Evolutionary conservation across 64 coral and sea anemone genomes (phyloP), one percentile per base, ranked within the genome.

Genomic region (Cladopsammia gracilis): DNA sequence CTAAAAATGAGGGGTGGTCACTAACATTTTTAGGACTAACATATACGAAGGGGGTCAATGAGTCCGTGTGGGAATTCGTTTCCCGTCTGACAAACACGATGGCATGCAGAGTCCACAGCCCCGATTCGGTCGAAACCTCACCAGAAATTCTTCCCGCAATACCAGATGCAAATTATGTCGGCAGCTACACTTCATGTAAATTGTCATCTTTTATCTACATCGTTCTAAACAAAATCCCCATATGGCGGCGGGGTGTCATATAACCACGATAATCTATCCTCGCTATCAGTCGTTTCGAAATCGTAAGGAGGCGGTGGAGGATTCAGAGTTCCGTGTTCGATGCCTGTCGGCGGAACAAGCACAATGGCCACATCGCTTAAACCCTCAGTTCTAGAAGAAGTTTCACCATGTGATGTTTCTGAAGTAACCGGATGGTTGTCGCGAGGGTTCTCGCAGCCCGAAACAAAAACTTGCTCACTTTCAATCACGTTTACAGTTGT

Each of bases 301-400:
- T 84, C 80, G 45, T 84, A 84, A 6, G 80, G 80, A n/a, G 80
- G 80, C 6, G 75, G 75, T 4, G 80, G 43, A 24, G 80, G 62
- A 14, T 84, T 84, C 4, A 52, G 61, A 84, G 80, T 48, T 14
- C 44, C 22, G 42, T 47, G 80, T 18, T 84, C 18, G 8, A 25
- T 10, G 19, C 43, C 20, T 20, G 8, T 84, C 2, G 80, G 22
- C 5, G 62, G 19, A 50, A 20, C 45, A 68, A 67, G 80, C 42
- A 65, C 62, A 10, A 13, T 3, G 2, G 43, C 43, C 10, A 68
- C 43, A 11, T 65, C 7, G 5, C 20, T 9, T 5, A 49, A 2
- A 19, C 15, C 48, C 47, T 65, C 79, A n/a, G 79, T 48, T 7
- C 42, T 68, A 8, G 44, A 46, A 82, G 57, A 11, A 7, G 19